phyloP scores from a whole-genome alignment of 2,797 vertebrate genomes.

The Varecia variegata region DNA sequence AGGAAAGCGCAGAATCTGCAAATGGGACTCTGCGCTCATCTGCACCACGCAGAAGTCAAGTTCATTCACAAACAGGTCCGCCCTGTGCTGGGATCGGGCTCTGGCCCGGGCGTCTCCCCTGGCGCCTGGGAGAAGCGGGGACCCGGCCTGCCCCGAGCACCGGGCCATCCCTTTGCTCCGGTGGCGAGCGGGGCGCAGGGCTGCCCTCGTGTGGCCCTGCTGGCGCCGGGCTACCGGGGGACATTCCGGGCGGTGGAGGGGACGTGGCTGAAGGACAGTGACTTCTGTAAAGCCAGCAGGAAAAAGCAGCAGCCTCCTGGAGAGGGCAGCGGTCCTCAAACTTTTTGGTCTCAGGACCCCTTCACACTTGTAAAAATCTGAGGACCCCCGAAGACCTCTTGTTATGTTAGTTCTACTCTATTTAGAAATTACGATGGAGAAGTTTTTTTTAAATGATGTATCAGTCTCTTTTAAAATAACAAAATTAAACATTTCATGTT shows the following conservation, averaged over 20 bases:
- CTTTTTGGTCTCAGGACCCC: background rate
- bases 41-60: accelerated
- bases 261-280: too few relatives aligned
- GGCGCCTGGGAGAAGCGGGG: too few relatives aligned
- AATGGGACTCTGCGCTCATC: background rate
- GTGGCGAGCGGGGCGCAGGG: background rate
- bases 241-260: background rate
- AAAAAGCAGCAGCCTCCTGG: too few relatives aligned
- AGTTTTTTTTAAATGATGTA: background rate
- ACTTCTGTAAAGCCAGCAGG: background rate
- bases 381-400: background rate
- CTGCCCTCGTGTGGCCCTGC: slow-evolving; percentile 59
- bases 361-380: background rate
- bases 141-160: background rate
- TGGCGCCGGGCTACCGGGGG: background rate
- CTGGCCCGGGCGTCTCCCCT: background rate
- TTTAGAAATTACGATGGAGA: slow-evolving; percentile 1
- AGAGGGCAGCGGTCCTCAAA: background rate
- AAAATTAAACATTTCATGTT: background rate
- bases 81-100: background rate
- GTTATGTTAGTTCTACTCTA: background rate
- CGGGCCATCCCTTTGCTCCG: too few relatives aligned
- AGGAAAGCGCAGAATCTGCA: background rate
- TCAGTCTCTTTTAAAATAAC: slow-evolving; percentile 4
- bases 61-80: background rate